phyloP scores from a whole-genome alignment of 2,797 vertebrate species.

The Sorex maritimensis region DNA sequence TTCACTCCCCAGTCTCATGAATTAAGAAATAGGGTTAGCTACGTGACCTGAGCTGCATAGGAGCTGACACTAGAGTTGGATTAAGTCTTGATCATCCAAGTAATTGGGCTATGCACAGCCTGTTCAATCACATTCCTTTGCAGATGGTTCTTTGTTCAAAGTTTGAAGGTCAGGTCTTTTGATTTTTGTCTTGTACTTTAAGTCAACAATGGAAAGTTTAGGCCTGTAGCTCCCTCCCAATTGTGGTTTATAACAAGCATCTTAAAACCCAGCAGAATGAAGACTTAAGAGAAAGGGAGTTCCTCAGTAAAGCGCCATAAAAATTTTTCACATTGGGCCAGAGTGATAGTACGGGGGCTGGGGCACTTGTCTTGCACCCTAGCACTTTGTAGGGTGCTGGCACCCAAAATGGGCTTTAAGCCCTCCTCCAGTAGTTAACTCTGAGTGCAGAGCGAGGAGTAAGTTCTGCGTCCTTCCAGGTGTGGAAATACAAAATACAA shows the following conservation, averaged over 20 bases:
- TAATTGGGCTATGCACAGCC: background rate
- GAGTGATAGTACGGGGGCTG: too few species aligned
- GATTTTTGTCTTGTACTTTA: slow-evolving; percentile 51
- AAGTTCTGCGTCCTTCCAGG: too few species aligned
- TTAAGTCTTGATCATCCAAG: slow-evolving; percentile 29
- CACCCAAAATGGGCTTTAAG: too few species aligned
- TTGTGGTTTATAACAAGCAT: background rate
- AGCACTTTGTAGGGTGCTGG: too few species aligned
- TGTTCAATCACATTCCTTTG: slow-evolving; percentile 38
- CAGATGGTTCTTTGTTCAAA: slow-evolving; percentile 56
- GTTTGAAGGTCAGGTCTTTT: slow-evolving; percentile 31
- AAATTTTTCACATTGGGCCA: background rate
- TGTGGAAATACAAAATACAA: background rate
- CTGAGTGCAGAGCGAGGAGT: too few species aligned
- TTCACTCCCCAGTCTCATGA: background rate
- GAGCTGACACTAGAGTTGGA: background rate
- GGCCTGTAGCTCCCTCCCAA: slow-evolving; percentile 22
- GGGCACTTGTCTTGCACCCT: too few species aligned
- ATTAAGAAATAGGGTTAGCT: slow-evolving; percentile 26
- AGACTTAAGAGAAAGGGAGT: background rate
- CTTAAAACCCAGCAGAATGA: slow-evolving; percentile 32
- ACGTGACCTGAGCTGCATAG: background rate
- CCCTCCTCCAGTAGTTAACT: too few species aligned
- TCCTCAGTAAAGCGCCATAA: slow-evolving; percentile 9
- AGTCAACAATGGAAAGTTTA: slow-evolving; percentile 59